Conservation (phyloP, 2,888 invertebrate species). For the Griposia aprilina region DNA sequence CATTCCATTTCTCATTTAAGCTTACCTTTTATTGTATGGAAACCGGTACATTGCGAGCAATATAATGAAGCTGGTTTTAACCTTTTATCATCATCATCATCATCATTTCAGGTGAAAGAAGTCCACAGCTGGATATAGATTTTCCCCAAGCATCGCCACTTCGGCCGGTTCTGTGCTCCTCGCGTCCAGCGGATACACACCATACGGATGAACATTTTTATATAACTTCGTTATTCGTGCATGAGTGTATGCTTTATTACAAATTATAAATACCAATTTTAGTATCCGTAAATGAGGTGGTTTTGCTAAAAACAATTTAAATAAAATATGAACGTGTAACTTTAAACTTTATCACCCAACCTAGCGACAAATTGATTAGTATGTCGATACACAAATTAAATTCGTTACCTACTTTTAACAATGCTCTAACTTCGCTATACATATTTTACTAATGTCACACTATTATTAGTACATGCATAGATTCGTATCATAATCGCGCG, state of each 20-base stretch:
- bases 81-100: neutral
- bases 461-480: slow-evolving; percentile 31
- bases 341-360: neutral
- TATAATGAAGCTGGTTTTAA: neutral
- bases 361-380: slow-evolving; percentile 8
- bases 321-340: neutral
- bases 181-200: neutral
- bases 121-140: neutral
- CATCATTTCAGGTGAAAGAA: neutral
- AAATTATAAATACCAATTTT: neutral
- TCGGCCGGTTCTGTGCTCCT: neutral
- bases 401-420: slow-evolving; percentile 11
- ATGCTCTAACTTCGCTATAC: slow-evolving; percentile 28
- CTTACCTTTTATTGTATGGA: neutral
- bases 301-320: neutral
- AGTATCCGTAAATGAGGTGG: too few relatives aligned
- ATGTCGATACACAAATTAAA: slow-evolving; percentile 14
- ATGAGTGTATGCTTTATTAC: neutral
- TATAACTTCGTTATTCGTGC: neutral
- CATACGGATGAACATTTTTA: neutral
- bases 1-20: neutral
- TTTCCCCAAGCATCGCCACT: neutral
- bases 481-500: slow-evolving; percentile 37
- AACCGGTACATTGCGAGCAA: neutral
- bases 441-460: slow-evolving; percentile 37